Base-by-base conservation (phyloP, 2,797 vertebrate genomes). In the Tokudaia tokunoshimensis region DNA sequence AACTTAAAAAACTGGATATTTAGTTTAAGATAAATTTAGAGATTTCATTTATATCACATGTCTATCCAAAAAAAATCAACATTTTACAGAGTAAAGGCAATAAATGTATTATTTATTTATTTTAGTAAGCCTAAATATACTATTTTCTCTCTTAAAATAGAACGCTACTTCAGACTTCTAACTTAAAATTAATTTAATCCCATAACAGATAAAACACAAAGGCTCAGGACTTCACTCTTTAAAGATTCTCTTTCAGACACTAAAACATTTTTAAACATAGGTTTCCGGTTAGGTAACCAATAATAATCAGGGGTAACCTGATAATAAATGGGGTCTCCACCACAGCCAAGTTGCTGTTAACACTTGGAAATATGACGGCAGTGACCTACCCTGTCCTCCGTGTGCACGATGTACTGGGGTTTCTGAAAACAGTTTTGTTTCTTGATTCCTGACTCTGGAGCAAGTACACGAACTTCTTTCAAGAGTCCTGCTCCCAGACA, bases 71-170 rank as follows among this genome's bases (percentile, higher is more conserved):
- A 61, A 61, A 41, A 75, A 52, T 50, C 75, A 85, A 87, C 6
- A 88, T 19, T 50, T 91, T 44, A 70, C 9, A 17, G 26, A 61
- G 19, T 79, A 63, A 88, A 91, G 47, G 34, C 10, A 82, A 93
- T 44, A 72, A 83, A 57, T 19, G 22, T 78, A 81, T 1, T 26
- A n/a, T 52, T 92, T 94, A 59, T 59, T 59, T 59, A 59, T 59
- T 22, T 22, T 59, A 59, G 57, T 22, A 59, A 22, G 55, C 11
- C 37, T 70, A 89, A 83, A 59, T 29, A 34, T 84, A 81, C 0
- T 29, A 24, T 76, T 94, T 94, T 61, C 50, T 93, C 6, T 63
- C 85, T 63, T 67, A 67, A 91, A 91, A 93, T 44, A 80, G 0
- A 47, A 75, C 26, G 37, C 50, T 57, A 67, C 41, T 65, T 84